Base-by-base conservation (phyloP, 1,140 invertebrate species). In the Cotesia chilonis region DNA sequence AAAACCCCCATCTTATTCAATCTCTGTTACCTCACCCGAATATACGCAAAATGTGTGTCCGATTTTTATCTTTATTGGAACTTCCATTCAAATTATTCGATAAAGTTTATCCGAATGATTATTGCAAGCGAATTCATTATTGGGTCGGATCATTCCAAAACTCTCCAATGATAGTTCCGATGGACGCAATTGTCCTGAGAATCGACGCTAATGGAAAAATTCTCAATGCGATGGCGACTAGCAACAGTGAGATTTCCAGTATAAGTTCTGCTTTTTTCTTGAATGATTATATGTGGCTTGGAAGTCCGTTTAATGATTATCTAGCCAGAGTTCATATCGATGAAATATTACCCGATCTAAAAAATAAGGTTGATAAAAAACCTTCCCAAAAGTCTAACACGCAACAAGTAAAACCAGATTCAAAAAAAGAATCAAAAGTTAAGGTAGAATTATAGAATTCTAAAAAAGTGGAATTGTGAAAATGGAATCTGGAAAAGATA, bases 221-320 rank as follows among this genome's bases (percentile, higher is more conserved):
- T 37, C 70, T 93, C 0, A 88, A 90, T 59, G 87, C 87, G 63
- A 88, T 91, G 66, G 90, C 91, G 76, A 85, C 84, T 41, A 87
- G 83, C 0, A 88, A 91, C 79, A 77, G 77, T 7, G 84, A 81
- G 68, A 55, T 92, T 3, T 10, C 28, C 3, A 71, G 74, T n/a
- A 88, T 91, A 14, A 89, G 88, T 81, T 90, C 93, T 79, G 91
- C 90, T 1, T 88, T 91, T 67, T 88, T 92, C 52, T 80, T 86
- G 36, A 82, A 88, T 71, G 88, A 78, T 59, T 88, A 81, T 72
- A 84, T 92, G 2, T 93, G 90, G 82, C 79, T 93, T 0, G 92
- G 94, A 12, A 92, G 90, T n/a, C 93, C 93, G 6, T 90, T 88
- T 73, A 90, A 91, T 78, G 82, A 91, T 28, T 93, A 89, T 77